Conservation (phyloP, 2,113 vertebrate species). For the Rhinoderma darwinii region DNA sequence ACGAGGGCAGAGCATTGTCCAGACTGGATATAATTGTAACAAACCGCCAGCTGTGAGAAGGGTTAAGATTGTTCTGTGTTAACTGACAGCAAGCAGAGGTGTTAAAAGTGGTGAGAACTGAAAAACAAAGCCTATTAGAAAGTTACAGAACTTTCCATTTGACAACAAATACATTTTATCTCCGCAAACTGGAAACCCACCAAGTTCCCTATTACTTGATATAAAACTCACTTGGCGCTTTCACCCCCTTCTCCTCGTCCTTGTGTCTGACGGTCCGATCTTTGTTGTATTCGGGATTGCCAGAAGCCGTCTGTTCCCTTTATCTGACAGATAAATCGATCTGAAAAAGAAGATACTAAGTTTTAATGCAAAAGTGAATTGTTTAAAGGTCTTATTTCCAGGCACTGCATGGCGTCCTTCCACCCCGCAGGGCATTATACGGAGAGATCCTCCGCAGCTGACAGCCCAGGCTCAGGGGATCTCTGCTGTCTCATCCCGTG, state of each 20-base stretch:
- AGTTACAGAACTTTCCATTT: neutral
- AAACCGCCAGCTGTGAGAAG: too few species aligned
- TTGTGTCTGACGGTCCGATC: too few species aligned
- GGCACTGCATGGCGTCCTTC: neutral
- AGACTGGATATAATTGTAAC: too few species aligned
- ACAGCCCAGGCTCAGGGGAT: neutral
- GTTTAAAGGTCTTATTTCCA: neutral
- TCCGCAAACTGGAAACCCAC: neutral
- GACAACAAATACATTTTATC: neutral
- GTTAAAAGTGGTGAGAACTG: too few species aligned
- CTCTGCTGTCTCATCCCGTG: neutral
- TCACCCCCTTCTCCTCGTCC: too few species aligned
- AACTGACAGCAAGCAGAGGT: too few species aligned
- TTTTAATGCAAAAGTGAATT: neutral
- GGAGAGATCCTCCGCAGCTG: neutral
- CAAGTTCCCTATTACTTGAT: neutral
- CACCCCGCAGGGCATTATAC: neutral
- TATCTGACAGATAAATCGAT: neutral
- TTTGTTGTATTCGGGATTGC: neutral
- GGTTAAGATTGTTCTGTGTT: too few species aligned
- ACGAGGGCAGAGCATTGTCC: too few species aligned
- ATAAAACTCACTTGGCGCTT: neutral
- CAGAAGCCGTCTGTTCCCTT: neutral
- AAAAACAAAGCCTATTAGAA: too few species aligned
- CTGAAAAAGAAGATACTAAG: neutral